Conservation (phyloP, 2,888 invertebrate genomes). For the Pterostichus madidus region DNA sequence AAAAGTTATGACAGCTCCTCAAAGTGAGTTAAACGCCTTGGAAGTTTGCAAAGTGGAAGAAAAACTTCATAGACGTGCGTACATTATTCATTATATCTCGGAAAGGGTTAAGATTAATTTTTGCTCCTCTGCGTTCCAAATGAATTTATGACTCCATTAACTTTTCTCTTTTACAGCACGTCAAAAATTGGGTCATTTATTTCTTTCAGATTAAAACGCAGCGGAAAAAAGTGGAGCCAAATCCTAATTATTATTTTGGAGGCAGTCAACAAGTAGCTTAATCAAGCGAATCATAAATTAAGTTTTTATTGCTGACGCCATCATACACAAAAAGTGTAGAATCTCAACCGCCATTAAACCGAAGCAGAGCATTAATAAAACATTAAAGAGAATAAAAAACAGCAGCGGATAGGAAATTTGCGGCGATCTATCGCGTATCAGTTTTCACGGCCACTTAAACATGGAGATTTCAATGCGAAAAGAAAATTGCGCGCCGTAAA, state of each 20-base stretch:
- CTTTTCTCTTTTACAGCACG: conserved; percentile 60
- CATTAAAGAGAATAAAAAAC: conserved; percentile 62
- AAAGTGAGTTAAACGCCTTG: conserved; percentile 40
- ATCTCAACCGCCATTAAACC: conserved; percentile 62
- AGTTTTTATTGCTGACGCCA: conserved; percentile 60
- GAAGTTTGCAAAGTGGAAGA: conserved; percentile 29
- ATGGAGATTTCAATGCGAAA: conserved; percentile 56
- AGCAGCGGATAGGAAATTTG: conserved; percentile 43
- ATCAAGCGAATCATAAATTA: conserved; percentile 64
- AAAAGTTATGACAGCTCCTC: conserved; percentile 39
- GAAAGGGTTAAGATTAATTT: conserved; percentile 62
- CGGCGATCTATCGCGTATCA: conserved; percentile 58
- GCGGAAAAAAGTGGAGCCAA: conserved; percentile 27
- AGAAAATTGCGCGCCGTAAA: conserved; percentile 58
- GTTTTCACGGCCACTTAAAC: conserved; percentile 64
- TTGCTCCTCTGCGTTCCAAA: conserved; percentile 55
- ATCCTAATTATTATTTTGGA: conserved; percentile 61
- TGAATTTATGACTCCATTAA: conserved; percentile 64
- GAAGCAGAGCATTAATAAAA: conserved; percentile 57
- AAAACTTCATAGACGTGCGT: conserved; percentile 47
- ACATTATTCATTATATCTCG: conserved; percentile 54
- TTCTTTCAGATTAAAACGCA: conserved; percentile 47
- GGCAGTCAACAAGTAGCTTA: conserved; percentile 63
- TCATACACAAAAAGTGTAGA: conserved; percentile 60
- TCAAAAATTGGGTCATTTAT: conserved; percentile 56